Percentiles rank a stretch among this genome's conserved stretches.
phyloP scores from a whole-genome alignment of 1,140 invertebrate genomes.

The Heterodera carotae region DNA sequence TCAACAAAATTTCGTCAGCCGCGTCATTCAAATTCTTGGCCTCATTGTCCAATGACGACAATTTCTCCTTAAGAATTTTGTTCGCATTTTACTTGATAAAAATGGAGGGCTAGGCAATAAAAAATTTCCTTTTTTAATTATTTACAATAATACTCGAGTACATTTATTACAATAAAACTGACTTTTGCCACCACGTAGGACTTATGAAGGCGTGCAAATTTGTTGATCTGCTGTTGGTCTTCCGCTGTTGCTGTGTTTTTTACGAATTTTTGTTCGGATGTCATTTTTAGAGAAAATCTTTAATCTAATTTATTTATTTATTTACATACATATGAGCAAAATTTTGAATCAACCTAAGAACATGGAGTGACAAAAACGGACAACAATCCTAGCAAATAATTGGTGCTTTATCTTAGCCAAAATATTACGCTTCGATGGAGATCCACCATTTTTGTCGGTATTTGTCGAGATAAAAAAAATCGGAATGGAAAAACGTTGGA shows the following conservation, averaged over 20 bases:
- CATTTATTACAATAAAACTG: background rate
- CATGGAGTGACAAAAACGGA: too few relatives aligned
- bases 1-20: slow-evolving; percentile 40
- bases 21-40: slow-evolving; percentile 39
- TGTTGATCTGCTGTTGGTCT: slow-evolving; percentile 44
- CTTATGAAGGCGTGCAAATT: slow-evolving; percentile 46
- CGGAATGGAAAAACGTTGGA: too few relatives aligned
- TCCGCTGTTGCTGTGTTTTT: slow-evolving; percentile 43
- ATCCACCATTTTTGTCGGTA: too few relatives aligned
- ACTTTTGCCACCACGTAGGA: slow-evolving; percentile 38
- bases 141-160: background rate
- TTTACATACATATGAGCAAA: too few relatives aligned
- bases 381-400: too few relatives aligned
- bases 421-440: too few relatives aligned
- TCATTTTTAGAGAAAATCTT: background rate
- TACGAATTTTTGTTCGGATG: background rate
- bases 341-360: too few relatives aligned
- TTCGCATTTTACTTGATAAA: too few relatives aligned
- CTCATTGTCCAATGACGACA: slow-evolving; percentile 33
- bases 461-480: too few relatives aligned
- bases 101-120: background rate
- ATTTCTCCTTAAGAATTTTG: slow-evolving; percentile 37
- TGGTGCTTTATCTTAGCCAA: too few relatives aligned
- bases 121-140: slow-evolving; percentile 14
- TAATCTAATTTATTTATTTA: too few relatives aligned